phyloP scores from a whole-genome alignment of 2,113 vertebrate genomes.

The Rhinichthys klamathensis region DNA sequence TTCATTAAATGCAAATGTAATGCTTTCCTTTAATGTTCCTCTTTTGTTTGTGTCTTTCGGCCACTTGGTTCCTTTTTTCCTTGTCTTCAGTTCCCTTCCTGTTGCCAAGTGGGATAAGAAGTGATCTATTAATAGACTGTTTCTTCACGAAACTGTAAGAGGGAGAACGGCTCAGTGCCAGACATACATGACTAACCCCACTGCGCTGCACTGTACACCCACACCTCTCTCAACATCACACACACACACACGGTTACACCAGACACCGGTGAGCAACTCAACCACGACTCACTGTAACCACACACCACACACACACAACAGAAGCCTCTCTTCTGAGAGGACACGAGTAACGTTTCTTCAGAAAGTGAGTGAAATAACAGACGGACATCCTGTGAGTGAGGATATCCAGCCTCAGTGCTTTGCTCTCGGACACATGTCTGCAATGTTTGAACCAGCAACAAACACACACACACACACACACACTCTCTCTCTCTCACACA shows the following conservation, averaged over 20 bases:
- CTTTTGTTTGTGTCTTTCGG: conserved; percentile 70
- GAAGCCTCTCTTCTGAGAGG: conserved; percentile 70
- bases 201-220: conserved; percentile 58
- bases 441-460: background rate
- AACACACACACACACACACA: background rate
- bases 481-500: too few relatives aligned
- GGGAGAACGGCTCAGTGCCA: conserved; percentile 64
- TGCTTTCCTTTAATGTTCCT: conserved; percentile 68
- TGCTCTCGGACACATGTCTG: conserved; percentile 37
- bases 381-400: conserved; percentile 61
- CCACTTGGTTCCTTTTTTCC: conserved; percentile 73
- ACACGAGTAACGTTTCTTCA: conserved; percentile 63
- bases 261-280: conserved; percentile 45
- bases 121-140: conserved; percentile 77
- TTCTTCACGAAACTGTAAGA: conserved; percentile 68
- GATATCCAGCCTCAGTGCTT: conserved; percentile 57
- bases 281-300: conserved; percentile 27
- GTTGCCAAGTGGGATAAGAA: conserved; percentile 82
- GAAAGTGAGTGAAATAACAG: conserved; percentile 61
- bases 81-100: conserved; percentile 75
- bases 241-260: conserved; percentile 48
- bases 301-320: conserved; percentile 57
- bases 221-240: conserved; percentile 37
- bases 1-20: conserved; percentile 39
- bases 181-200: conserved; percentile 71